Conservation (phyloP, 2,888 invertebrate species). For the Barypeithes pellucidus region DNA sequence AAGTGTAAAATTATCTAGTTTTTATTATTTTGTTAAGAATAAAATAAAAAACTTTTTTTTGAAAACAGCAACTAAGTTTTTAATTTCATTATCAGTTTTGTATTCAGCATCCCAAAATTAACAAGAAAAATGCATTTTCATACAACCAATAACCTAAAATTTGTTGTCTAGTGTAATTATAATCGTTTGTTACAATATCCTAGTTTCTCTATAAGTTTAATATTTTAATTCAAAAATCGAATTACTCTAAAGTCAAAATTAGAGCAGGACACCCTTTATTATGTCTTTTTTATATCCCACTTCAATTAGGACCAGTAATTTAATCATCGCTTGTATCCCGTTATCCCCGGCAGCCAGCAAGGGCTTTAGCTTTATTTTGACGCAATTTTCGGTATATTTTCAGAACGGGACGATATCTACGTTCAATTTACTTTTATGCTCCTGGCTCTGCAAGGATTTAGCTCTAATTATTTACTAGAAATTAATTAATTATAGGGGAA, state of each 20-base stretch:
- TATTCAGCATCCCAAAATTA: too few relatives aligned
- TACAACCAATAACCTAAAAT: too few relatives aligned
- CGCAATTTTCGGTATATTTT: slow-evolving; percentile 32
- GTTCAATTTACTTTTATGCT: slow-evolving; percentile 27
- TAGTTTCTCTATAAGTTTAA: too few relatives aligned
- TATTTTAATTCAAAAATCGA: background rate
- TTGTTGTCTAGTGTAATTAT: too few relatives aligned
- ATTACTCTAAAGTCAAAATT: background rate
- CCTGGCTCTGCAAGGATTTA: background rate
- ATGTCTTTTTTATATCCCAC: slow-evolving; percentile 14
- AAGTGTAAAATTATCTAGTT: too few relatives aligned
- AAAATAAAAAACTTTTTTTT: too few relatives aligned
- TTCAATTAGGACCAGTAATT: slow-evolving; percentile 35
- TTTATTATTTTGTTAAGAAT: too few relatives aligned
- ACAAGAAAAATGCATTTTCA: too few relatives aligned
- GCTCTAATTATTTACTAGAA: background rate
- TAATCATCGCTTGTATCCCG: slow-evolving; percentile 27
- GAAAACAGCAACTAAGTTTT: too few relatives aligned
- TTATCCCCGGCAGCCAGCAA: slow-evolving; percentile 17
- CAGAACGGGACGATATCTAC: slow-evolving; percentile 8
- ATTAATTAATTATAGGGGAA: slow-evolving; percentile 3
- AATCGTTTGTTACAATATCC: too few relatives aligned
- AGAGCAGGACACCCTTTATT: background rate
- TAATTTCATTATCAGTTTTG: too few relatives aligned
- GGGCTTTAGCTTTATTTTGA: slow-evolving; percentile 12